Conservation (phyloP, 35 echinoderm and acorn worm species). For the Hemicentrotus pulcherrimus region DNA sequence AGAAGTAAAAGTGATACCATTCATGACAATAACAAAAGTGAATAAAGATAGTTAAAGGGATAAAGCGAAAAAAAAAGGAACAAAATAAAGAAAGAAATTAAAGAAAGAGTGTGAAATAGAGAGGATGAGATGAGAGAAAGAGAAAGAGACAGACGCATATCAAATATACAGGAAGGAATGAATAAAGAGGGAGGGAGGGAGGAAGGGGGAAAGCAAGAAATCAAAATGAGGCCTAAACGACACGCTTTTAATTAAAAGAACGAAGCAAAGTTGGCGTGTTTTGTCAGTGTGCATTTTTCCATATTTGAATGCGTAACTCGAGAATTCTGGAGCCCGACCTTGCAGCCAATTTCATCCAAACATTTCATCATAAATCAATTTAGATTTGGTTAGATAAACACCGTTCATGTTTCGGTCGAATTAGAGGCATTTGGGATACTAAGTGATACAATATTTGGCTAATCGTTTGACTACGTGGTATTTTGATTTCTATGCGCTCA, state of each 20-base stretch:
- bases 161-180: not conserved
- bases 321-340: slow-evolving; percentile 16
- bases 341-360: not conserved
- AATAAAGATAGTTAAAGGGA: not conserved
- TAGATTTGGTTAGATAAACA: slow-evolving; percentile 30
- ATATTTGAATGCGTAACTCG: slow-evolving; percentile 37
- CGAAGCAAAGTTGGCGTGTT: slow-evolving; percentile 7
- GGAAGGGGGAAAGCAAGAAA: slow-evolving; percentile 21
- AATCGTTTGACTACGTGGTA: slow-evolving; percentile 16
- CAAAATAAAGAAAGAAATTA: not conserved
- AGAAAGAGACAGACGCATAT: not conserved
- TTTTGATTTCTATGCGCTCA: not conserved
- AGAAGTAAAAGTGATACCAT: not conserved
- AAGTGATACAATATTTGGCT: slow-evolving; percentile 37
- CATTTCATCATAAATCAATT: slow-evolving; percentile 40
- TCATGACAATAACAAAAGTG: not conserved
- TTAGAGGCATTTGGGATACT: slow-evolving; percentile 38
- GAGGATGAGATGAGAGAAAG: not conserved
- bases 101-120: not conserved
- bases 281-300: slow-evolving; percentile 26
- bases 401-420: slow-evolving; percentile 37
- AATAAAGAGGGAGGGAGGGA: not conserved
- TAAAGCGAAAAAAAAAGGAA: not conserved
- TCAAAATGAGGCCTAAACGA: slow-evolving; percentile 5
- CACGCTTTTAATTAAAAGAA: slow-evolving; percentile 39